Base-by-base conservation (phyloP, 2,888 invertebrate genomes). In the Teleogryllus oceanicus region DNA sequence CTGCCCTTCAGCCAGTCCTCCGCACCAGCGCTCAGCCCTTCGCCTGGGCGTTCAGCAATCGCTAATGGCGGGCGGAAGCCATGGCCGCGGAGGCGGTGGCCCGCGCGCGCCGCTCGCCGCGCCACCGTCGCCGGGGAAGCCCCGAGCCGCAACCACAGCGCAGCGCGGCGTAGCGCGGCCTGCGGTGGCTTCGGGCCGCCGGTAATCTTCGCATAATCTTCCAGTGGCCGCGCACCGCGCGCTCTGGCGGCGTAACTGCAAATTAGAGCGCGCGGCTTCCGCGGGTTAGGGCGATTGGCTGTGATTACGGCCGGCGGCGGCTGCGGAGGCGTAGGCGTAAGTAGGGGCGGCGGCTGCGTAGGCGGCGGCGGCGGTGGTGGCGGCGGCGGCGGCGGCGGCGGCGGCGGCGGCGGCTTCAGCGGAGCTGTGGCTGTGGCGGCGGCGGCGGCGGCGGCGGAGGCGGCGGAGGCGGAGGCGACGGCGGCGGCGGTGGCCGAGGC, bases 161-260 rank as follows among this genome's bases (percentile, higher is more conserved):
- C 5, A 5, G 37, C 37, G 8, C 37, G 8, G 37, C 37, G 37
- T 5, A 8, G 37, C 5, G 37, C 37, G 37, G 37, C 37, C 37
- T 37, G 37, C 37, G 37, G 37, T 37, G 37, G 37, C 37, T 37
- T 37, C 37, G 62, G n/a, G n/a, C 62, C n/a, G 62, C 13, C 16
- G 62, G 62, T 62, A 62, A 62, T 62, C 62, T 62, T 62, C 62
- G 62, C n/a, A 62, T 62, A 62, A 62, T 62, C 62, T 62, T 62
- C 62, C 62, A 62, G 62, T 62, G 62, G 62, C n/a, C 62, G 13
- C 62, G 62, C 62, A 12, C 13, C 62, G 62, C 62, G 62, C 62
- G n/a, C 62, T 62, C 62, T 62, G 16, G 16, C 62, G 62, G 62
- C 62, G 62, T 62, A 62, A 62, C 62, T 62, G 62, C 62, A 62